Base-by-base conservation (phyloP, 2,113 vertebrate species). In the Ibidorhyncha struthersii region DNA sequence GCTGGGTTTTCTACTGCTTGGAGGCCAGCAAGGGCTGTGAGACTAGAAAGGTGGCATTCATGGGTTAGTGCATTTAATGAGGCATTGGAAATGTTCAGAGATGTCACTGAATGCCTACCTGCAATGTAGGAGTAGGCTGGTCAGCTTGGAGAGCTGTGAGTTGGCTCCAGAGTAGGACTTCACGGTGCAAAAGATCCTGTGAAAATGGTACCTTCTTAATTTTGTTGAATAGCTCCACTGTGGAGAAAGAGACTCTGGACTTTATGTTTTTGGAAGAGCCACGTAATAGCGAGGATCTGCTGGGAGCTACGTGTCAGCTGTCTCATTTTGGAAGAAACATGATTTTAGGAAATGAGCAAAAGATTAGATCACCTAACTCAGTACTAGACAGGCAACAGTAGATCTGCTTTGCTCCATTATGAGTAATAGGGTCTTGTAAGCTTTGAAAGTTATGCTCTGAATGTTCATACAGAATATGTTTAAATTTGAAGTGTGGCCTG, bases 61-160 rank as follows among this genome's bases (percentile, higher is more conserved):
- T 2, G 19, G 25, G 45, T 77, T 16, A 6, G 34, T 49, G 45
- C 14, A 27, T 86, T 69, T 65, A 52, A 50, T 52, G 76, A 47
- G 40, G 38, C 38, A 6, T 9, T 86, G 67, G 66, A 69, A 78
- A 20, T 21, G 18, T 9, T 76, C 36, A 61, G 67, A 66, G 67
- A 8, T 53, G 53, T 32, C 34, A 5, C 26, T 53, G 50, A 43
- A 38, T 0, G 0, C 13, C 15, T 65, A 1, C 30, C 34, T 82
- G 62, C 34, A 50, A 5, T 8, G 26, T 3, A 53, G 40, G 67
- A 30, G 10, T 4, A 36, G 53, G 19, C 47, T 93, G 87, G 13
- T 41, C 49, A 74, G 29, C 41, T 77, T 29, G 32, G 41, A 66
- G 56, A 63, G 22, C 8, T 32, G 8, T 5, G n/a, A 66, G 14